Base-by-base conservation (phyloP, 2,113 vertebrate species). In the Henicopernis longicauda region DNA sequence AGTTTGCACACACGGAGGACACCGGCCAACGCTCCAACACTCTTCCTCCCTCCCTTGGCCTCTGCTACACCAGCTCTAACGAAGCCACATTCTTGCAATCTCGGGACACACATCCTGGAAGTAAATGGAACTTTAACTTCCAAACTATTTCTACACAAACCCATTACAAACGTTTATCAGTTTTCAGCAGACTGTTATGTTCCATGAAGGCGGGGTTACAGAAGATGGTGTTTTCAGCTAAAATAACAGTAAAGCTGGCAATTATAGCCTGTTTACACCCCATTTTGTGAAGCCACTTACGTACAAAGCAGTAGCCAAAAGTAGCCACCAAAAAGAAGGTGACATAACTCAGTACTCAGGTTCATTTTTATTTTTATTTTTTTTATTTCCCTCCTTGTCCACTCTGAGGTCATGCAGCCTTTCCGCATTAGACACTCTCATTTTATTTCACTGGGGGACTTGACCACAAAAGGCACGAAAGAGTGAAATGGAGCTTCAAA, bases 1-100 rank as follows among this genome's bases (percentile, higher is more conserved):
- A 97, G 94, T 77, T 81, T 89, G 96, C 79, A 93, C 94, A 92
- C 83, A 90, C 8, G 17, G 61, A 92, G 85, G 71, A 93, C n/a
- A 49, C 85, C 19, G 38, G 93, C 85, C 91, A 94, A 18, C 2
- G 20, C 87, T 89, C 89, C 67, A 70, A 29, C 45, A 72, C 69
- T 38, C 78, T 69, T 65, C 62, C 34, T 80, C 69, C 18, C 50
- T 70, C 50, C 58, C 78, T 72, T 67, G 57, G 32, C 49, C 54
- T 80, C 77, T 70, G 82, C 78, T 93, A 63, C 47, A 80, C 29
- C 79, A 71, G 86, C 69, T 78, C 72, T 55, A 96, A 92, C 18
- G 86, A 84, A 29, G 9, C 47, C 57, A 66, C 25, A 21, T 55
- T 93, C 69, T 50, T 83, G 61, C 38, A 89, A 38, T 50, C 70